Evolutionary conservation across 2,797 vertebrate genomes (phyloP).

Genomic region (Acanthiza pusilla): DNA sequence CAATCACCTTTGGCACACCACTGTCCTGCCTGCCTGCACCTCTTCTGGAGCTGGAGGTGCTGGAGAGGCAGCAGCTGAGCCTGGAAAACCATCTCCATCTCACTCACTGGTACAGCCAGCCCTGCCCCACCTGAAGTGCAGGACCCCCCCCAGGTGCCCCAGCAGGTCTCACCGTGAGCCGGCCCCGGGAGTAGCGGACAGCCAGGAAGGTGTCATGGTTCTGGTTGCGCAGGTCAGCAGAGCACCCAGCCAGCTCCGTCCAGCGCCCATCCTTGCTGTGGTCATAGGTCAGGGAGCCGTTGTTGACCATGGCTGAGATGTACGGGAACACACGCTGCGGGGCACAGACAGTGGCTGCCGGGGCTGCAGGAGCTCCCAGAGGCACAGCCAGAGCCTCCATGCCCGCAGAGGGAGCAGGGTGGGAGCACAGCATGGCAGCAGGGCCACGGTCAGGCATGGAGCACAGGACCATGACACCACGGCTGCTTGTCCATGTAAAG

Average conservation of each 20-base stretch:
- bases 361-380: background rate
- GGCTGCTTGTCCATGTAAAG: background rate
- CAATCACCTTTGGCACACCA: background rate
- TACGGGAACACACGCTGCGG: slow-evolving; percentile 91
- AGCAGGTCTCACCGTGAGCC: slow-evolving; percentile 84
- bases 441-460: accelerated
- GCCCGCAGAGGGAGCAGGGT: background rate
- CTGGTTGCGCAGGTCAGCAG: slow-evolving; percentile 89
- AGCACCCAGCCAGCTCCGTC: slow-evolving; percentile 91
- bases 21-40: background rate
- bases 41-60: background rate
- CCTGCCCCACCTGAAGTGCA: accelerated
- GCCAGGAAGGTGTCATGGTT: slow-evolving; percentile 95
- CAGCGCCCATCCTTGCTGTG: slow-evolving; percentile 92
- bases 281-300: slow-evolving; percentile 91
- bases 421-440: background rate
- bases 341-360: background rate
- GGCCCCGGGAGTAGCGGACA: slow-evolving; percentile 89
- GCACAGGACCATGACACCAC: background rate
- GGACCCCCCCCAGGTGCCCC: accelerated
- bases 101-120: background rate
- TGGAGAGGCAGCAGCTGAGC: background rate
- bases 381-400: background rate
- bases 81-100: background rate
- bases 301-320: slow-evolving; percentile 96